Conservation (phyloP, 2,888 invertebrate genomes). For the Zelleria hepariella region DNA sequence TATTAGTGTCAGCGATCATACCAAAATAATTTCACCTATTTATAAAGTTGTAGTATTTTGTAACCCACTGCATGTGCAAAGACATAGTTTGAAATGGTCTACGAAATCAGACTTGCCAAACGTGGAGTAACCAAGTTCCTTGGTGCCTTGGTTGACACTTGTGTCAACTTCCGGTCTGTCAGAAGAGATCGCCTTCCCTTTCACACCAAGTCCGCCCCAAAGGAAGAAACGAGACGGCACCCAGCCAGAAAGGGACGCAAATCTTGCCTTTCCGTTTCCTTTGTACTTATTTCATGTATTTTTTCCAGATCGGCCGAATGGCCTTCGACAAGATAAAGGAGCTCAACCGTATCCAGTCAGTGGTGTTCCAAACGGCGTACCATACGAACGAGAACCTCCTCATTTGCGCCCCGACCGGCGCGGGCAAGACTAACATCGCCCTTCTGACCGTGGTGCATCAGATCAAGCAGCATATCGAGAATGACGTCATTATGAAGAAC, state of each 20-base stretch:
- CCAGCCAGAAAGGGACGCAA: slow-evolving; percentile 23
- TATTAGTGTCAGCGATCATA: no score
- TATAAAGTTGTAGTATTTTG: no score
- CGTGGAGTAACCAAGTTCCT: no score
- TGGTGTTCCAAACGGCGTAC: slow-evolving; percentile 96
- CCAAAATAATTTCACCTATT: no score
- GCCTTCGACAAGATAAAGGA: slow-evolving; percentile 90
- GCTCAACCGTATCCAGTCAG: slow-evolving; percentile 95
- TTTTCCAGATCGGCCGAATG: slow-evolving; percentile 82
- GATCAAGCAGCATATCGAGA: slow-evolving; percentile 86
- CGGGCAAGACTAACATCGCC: slow-evolving; percentile 99
- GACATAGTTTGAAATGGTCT: no score
- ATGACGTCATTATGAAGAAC: slow-evolving; percentile 87
- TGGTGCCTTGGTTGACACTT: no score
- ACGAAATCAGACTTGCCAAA: no score
- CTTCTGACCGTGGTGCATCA: slow-evolving; percentile 93
- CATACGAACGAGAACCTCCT: slow-evolving; percentile 96
- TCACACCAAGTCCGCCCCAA: slow-evolving; percentile 4
- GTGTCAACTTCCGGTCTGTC: neutral
- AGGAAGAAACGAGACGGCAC: slow-evolving; percentile 28
- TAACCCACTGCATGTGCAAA: no score
- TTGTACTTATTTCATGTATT: slow-evolving; percentile 18
- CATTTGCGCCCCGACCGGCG: slow-evolving; percentile 99
- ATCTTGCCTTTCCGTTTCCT: slow-evolving; percentile 65
- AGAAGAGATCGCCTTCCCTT: neutral